Evolutionary conservation across 2,113 vertebrate genomes (phyloP), one percentile per base, ranked within the genome.

Genomic region (Microcebus murinus): DNA sequence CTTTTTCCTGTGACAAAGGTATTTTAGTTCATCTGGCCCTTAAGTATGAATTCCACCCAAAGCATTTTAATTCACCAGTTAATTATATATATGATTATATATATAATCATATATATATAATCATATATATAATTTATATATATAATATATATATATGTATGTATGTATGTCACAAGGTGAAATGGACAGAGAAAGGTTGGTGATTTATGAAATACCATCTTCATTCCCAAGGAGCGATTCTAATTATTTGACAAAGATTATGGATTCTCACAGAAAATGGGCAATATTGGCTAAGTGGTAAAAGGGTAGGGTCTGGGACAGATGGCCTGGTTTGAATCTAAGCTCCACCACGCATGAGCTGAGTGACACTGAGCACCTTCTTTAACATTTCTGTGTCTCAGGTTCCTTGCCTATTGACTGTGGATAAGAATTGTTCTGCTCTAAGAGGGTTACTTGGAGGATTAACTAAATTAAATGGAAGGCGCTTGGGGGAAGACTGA

Each of bases 401-500:
- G 18, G 4, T 61, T 80, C 36, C 52, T 81, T 92, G 65, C n/a
- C 48, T 73, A 0, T 90, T 65, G 36, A 31, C 29, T 87, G 8
- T 25, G 13, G 34, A 29, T 61, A 70, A 18, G 59, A 90, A 50
- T 29, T 31, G 25, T 52, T 97, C 17, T 45, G 25, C 2, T 31
- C 13, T 29, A n/a, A 27, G 25, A 52, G 25, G 57, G 5, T 85
- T 90, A 83, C 25, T 81, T 8, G 55, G 52, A 61, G 68, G 45
- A 91, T 85, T 95, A 87, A 59, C 15, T 42, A 76, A 45, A 12
- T 87, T 61, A 76, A 83, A 45, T 45, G 18, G 65, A 96, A 95
- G 81, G 36, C 29, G 76, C 39, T 63, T 63, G 39, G 48, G 48
- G 31, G 23, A 83, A 67, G 18, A 34, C n/a, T 81, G 27, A 20